Base-by-base conservation (phyloP, 2,797 vertebrate species). In the Ctenopoma kingsleyae region DNA sequence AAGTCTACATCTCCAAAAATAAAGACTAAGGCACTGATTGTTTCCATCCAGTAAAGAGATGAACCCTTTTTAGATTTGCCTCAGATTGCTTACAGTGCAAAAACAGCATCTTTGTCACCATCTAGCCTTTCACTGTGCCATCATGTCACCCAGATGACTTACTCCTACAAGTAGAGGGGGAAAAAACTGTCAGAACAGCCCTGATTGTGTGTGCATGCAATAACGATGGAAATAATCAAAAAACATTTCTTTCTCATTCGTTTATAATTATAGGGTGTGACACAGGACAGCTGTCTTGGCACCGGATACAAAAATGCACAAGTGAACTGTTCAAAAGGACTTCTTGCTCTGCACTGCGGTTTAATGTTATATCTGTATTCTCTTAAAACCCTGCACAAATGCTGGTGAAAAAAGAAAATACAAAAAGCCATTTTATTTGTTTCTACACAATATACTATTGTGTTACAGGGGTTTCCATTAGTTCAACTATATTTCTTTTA, bases 181-280 rank as follows among this genome's bases (percentile, higher is more conserved):
- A 79, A 16, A 11, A 41, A 61, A 78, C 74, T 59, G 70, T 67
- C 54, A 20, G 32, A 81, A 68, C 80, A 79, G 69, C 73, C 67
- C 35, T 52, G 54, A 77, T 64, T 86, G 73, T 78, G 76, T 77
- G 84, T 81, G 78, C 68, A 57, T 38, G 63, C 68, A 71, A 65
- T 66, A 25, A 67, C 73, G 78, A 82, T 79, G 83, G 74, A 92
- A 91, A 93, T 92, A 91, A 93, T 92, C 89, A 89, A 85, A 91
- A 88, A 82, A 88, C 79, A 78, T 84, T 87, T 88, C 65, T 90
- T 90, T 91, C 46, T 84, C 80, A 82, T 84, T 87, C 76, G 75
- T 89, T 94, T 88, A 87, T 93, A 94, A 94, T 94, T 85, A 91
- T 74, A 94, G 94, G 93, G 93, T 89, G 92, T 94, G 93, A 89